Evolutionary conservation across 2,888 invertebrate species (phyloP), one percentile per base, ranked within the genome.

Genomic region (Spisula solida): DNA sequence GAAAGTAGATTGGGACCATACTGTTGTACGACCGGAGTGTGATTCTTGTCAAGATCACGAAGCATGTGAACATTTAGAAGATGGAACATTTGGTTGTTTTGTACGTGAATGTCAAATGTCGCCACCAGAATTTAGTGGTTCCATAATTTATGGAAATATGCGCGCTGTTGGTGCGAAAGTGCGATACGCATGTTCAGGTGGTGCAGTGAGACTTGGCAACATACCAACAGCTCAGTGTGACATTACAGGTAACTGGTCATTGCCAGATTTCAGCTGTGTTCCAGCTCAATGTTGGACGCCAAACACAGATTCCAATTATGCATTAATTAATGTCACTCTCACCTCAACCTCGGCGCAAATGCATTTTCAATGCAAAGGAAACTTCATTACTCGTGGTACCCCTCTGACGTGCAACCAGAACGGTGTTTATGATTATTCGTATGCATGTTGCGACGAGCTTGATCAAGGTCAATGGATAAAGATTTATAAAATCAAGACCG

Each of bases 51-150:
- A 18, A 34, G 75, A 75, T 18, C 31, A 75, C 14, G 75, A 75
- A 18, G 31, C 16, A 18, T 75, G 75, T 34, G 20, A 75, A 18
- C 8, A 18, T 31, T 75, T 75, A 75, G 75, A 75, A 31, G 6
- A 75, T 34, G 75, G 75, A 25, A 34, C 75, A 31, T 75, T 75
- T 18, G 34, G 25, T 75, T 75, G 75, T 75, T 75, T 34, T 31
- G 34, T 34, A 0, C 16, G 20, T 25, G 75, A 75, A 75, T 75
- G 75, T 34, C 29, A 31, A 18, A 31, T 14, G 5, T 14, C 14
- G 1, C 75, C 34, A 16, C 75, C 75, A 16, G 1, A 12, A 5
- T 34, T 18, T 34, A 34, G 25, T 34, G 75, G 75, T 10, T 10
- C 75, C 34, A 16, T 4, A 34, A 18, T 31, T 8, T 16, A 31